A percentile compares a stretch with the other conserved stretches of the same genome.
Conservation (phyloP, 2,888 invertebrate species). For the Candidula unifasciata region DNA sequence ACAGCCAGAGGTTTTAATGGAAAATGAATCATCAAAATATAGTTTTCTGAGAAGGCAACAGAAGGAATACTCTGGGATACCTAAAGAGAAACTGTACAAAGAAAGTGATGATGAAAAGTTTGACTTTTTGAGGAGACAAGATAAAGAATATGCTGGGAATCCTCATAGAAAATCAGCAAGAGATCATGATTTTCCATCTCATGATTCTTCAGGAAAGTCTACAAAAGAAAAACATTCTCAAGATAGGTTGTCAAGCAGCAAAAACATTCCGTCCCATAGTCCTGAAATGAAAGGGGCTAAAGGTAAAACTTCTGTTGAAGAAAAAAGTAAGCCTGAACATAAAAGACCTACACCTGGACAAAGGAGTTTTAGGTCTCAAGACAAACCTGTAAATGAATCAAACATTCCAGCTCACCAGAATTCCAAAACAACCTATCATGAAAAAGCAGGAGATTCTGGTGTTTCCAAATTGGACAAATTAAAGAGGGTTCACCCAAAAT, state of each 20-base stretch:
- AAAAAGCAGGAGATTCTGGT: neutral
- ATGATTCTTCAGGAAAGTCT: neutral
- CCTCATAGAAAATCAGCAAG: constrained; percentile 24
- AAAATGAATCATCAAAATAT: constrained; percentile 1
- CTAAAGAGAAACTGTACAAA: neutral
- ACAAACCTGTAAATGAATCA: neutral
- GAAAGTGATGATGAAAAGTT: constrained; percentile 12
- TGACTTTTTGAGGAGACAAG: constrained; percentile 20
- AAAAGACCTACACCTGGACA: neutral
- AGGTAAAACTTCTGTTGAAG: neutral
- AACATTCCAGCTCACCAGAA: constrained; percentile 25
- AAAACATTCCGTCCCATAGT: neutral
- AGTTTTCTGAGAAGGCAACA: constrained; percentile 6
- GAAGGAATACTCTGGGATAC: constrained; percentile 10
- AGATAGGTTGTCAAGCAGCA: constrained; percentile 5
- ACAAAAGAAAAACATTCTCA: neutral
- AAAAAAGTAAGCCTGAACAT: neutral
- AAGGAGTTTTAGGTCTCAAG: neutral
- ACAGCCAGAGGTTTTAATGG: neutral
- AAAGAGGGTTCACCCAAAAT: constrained; percentile 13
- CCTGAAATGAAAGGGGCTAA: neutral
- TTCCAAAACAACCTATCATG: neutral
- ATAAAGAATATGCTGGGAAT: constrained; percentile 17
- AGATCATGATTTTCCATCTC: neutral
- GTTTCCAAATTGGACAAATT: neutral